phyloP scores from a whole-genome alignment of 2,113 vertebrate genomes.

The Marcusenius ussheri region DNA sequence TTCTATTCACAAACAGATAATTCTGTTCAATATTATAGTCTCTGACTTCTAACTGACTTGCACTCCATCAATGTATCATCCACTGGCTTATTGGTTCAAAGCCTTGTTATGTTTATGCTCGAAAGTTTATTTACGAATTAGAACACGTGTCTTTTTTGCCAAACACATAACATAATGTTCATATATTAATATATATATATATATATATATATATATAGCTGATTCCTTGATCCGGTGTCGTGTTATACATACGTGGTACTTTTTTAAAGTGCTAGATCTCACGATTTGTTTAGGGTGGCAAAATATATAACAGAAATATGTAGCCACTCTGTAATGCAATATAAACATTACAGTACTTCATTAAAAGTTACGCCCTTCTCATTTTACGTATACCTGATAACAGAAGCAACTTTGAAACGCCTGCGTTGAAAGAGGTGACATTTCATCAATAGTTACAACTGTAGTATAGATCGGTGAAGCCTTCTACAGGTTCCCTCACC shows the following conservation, averaged over 20 bases:
- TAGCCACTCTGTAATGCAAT: background rate
- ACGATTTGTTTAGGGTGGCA: background rate
- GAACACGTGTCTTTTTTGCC: background rate
- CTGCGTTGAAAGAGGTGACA: conserved; percentile 39
- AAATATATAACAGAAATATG: background rate
- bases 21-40: background rate
- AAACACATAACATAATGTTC: background rate
- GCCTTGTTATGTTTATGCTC: background rate
- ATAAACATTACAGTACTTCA: background rate
- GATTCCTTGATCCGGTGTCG: background rate
- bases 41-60: background rate
- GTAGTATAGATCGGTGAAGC: conserved; percentile 40
- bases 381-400: conserved; percentile 36
- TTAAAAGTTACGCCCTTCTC: background rate
- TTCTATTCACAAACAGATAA: background rate
- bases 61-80: background rate
- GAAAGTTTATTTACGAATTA: background rate
- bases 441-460: conserved; percentile 52
- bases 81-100: background rate
- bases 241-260: background rate
- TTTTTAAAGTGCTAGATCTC: background rate
- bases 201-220: background rate
- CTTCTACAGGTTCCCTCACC: conserved; percentile 39
- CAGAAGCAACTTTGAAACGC: conserved; percentile 40
- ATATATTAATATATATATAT: background rate